These are phyloP conservation scores for Myripristis jacobus DNA, from an alignment of 2,797 vertebrate genomes.

Conservation along the genomic window DNA sequence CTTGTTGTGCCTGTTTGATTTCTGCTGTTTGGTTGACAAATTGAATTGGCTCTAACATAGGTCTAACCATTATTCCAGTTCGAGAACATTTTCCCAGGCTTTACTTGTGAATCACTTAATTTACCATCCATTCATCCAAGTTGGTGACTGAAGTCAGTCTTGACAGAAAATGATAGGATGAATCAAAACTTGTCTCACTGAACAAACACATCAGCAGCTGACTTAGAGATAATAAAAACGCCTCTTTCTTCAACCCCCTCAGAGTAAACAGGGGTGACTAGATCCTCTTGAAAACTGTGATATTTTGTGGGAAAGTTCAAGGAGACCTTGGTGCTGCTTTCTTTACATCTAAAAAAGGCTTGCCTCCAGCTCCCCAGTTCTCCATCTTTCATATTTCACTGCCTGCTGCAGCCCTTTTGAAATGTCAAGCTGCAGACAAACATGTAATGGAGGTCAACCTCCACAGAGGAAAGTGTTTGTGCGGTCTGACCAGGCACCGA, in stretches of 20 bases:
- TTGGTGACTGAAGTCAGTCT: not conserved
- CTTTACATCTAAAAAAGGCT: conserved; percentile 39
- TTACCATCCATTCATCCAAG: not conserved
- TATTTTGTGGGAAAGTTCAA: conserved; percentile 51
- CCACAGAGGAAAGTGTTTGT: conserved; percentile 41
- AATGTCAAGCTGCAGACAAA: conserved; percentile 76
- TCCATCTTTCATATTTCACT: conserved; percentile 61
- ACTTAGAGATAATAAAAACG: not conserved
- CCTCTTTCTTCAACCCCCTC: conserved; percentile 9
- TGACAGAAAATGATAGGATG: too few relatives aligned
- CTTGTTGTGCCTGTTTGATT: conserved; percentile 6
- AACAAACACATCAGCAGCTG: not conserved
- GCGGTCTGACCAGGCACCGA: conserved; percentile 15
- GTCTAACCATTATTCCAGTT: not conserved
- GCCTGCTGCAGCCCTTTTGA: conserved; percentile 55
- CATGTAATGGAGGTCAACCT: conserved; percentile 74
- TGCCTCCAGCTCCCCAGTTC: conserved; percentile 27
- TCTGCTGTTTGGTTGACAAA: conserved; percentile 4
- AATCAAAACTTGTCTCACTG: not conserved
- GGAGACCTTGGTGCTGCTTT: conserved; percentile 46
- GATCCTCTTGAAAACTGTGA: conserved; percentile 18
- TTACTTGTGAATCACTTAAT: too few relatives aligned
- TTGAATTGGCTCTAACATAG: not conserved
- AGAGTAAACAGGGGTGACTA: not conserved
- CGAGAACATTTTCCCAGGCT: too few relatives aligned